Evolutionary conservation across 2,797 vertebrate genomes (phyloP), one percentile per base, ranked within the genome.

Genomic region (Lepus townsendii): DNA sequence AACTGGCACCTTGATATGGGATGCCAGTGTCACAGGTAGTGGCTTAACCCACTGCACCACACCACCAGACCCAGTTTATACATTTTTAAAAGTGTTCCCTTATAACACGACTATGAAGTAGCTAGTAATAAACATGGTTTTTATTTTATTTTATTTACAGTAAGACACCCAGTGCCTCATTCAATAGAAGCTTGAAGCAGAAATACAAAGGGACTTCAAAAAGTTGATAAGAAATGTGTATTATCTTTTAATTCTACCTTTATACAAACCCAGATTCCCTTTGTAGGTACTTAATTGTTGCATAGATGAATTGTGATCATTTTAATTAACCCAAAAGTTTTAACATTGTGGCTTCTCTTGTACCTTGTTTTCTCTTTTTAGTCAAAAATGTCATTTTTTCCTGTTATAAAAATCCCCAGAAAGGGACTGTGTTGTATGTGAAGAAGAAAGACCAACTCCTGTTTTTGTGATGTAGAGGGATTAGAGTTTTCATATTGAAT

Each of bases 71-170:
- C 54, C 54, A 57, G 54, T 80, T 77, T 89, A 35, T 26, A 78
- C 42, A 57, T 65, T 82, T 85, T 78, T 30, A 60, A 83, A 82
- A 80, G 78, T 66, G 5, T 63, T 87, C 63, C 83, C 27, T 77
- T 87, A n/a, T 19, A 88, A 38, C 12, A 63, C 73, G 76, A 32
- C 83, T 87, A 19, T 83, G 57, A 91, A 63, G 7, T 73, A 92
- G n/a, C 50, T 71, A 82, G 38, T 54, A 86, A 35, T 86, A 63
- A 90, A 77, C 82, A 27, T 35, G 78, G 57, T 90, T 94, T 96
- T 96, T 82, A 54, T 88, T 83, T 94, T 75, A 65, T 75, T 95
- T 94, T 75, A 65, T 75, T 95, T 63, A 79, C 54, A 94, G 47
- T 27, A 89, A 0, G 57, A 78, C 32, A 72, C 47, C 66, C 82